These are phyloP conservation scores for Neoaliturus tenellus DNA, from an alignment of 2,888 invertebrate genomes.

Conservation along the genomic window DNA sequence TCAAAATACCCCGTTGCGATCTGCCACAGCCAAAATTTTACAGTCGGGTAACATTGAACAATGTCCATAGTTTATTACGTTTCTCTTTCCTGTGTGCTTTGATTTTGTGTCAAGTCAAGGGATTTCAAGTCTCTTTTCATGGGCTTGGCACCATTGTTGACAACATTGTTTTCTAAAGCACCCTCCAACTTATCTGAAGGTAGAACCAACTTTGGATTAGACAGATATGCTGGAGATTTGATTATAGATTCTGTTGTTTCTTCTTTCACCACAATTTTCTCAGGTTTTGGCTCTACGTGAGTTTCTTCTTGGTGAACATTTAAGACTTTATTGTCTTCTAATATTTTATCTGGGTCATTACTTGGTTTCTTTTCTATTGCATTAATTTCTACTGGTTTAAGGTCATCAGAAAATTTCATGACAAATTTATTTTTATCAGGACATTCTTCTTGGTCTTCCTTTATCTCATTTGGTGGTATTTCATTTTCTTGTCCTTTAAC, in stretches of 20 bases:
- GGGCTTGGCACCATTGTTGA: slow-evolving; percentile 56
- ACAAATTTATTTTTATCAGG: slow-evolving; percentile 3
- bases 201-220: slow-evolving; percentile 55
- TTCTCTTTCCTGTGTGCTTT: slow-evolving; percentile 15
- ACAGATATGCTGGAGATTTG: slow-evolving; percentile 58
- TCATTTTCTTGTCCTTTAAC: neutral
- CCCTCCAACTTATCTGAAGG: slow-evolving; percentile 44
- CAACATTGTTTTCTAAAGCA: neutral
- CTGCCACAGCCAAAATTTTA: slow-evolving; percentile 1
- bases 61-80: neutral
- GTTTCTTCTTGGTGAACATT: slow-evolving; percentile 20
- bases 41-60: neutral
- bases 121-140: slow-evolving; percentile 61
- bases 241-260: slow-evolving; percentile 57
- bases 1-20: neutral
- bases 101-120: neutral
- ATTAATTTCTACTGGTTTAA: slow-evolving; percentile 11
- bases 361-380: slow-evolving; percentile 1
- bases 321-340: neutral
- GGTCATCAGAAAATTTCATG: slow-evolving; percentile 15
- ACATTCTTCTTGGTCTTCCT: neutral
- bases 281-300: too few relatives aligned
- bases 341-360: neutral
- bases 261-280: slow-evolving; percentile 50
- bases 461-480: neutral